A percentile compares a stretch with the other conserved stretches of the same genome.
Evolutionary conservation across 2,888 invertebrate genomes (phyloP).

Genomic region (Acronicta psi): DNA sequence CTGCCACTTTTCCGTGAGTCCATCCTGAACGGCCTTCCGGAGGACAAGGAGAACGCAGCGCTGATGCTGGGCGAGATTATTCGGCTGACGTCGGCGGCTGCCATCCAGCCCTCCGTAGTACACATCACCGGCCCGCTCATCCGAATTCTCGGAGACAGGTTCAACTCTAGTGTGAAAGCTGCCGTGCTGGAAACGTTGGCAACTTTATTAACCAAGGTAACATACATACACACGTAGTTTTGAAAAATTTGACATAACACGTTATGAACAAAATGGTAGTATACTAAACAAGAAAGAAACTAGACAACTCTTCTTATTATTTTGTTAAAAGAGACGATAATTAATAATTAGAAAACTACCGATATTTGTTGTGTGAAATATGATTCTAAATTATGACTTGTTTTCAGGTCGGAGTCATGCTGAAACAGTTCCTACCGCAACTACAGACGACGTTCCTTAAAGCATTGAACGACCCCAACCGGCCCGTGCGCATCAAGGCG

Average conservation of each 20-base stretch:
- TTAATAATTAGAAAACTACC: too few species aligned
- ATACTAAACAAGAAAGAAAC: too few species aligned
- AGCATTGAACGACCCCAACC: slow-evolving; percentile 96
- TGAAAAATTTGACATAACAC: too few species aligned
- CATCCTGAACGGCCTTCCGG: slow-evolving; percentile 97
- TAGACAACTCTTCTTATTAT: too few species aligned
- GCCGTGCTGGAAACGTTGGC: slow-evolving; percentile 98
- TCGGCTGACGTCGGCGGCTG: slow-evolving; percentile 94
- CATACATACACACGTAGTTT: neutral
- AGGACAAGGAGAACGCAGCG: slow-evolving; percentile 98
- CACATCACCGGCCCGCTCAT: slow-evolving; percentile 99
- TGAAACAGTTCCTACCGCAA: slow-evolving; percentile 99
- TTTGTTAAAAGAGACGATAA: too few species aligned
- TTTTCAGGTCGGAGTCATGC: slow-evolving; percentile 95
- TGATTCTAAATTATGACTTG: neutral
- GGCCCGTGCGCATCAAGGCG: slow-evolving; percentile 96
- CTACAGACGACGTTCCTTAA: slow-evolving; percentile 99
- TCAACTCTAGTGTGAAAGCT: slow-evolving; percentile 97
- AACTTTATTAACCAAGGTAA: slow-evolving; percentile 95
- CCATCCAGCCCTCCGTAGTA: slow-evolving; percentile 98
- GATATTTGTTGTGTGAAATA: neutral
- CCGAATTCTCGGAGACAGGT: slow-evolving; percentile 98
- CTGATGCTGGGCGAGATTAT: slow-evolving; percentile 96
- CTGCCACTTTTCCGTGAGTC: slow-evolving; percentile 98
- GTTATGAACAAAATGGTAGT: too few species aligned